Evolutionary conservation across 1,140 invertebrate species (phyloP).

Genomic region (Magallana gigas): DNA sequence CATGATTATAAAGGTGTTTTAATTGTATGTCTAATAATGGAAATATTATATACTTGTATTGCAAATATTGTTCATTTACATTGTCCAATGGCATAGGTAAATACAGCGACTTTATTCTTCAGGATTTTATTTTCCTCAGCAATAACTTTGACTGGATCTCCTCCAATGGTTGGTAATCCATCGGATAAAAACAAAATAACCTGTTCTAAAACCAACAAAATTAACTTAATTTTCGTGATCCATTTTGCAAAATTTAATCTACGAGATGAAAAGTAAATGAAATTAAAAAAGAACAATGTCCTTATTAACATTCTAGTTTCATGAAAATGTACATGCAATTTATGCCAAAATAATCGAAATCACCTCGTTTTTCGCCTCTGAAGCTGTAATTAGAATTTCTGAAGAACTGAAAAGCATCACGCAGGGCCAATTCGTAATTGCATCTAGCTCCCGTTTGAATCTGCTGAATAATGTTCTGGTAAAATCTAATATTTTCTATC

Average conservation of each 20-base stretch:
- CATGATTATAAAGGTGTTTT: background rate
- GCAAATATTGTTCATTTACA: background rate
- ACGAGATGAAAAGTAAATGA: no score
- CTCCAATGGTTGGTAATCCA: slow-evolving; percentile 38
- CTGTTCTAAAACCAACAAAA: slow-evolving; percentile 6
- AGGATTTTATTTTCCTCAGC: slow-evolving; percentile 26
- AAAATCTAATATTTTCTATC: slow-evolving; percentile 33
- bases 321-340: no score
- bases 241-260: no score
- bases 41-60: no score
- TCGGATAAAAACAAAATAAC: slow-evolving; percentile 47
- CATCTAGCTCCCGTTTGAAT: slow-evolving; percentile 1
- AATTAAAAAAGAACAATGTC: no score
- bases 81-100: slow-evolving; percentile 45
- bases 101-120: slow-evolving; percentile 31
- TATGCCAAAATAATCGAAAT: background rate
- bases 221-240: no score
- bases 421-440: slow-evolving; percentile 38
- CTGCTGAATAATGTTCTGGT: background rate
- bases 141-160: slow-evolving; percentile 37
- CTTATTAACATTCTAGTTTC: no score
- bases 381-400: background rate
- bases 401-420: slow-evolving; percentile 35
- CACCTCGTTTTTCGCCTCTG: background rate
- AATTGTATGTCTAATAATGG: no score